Evolutionary conservation across 2,113 vertebrate species (phyloP), one percentile per base, ranked within the genome.

Genomic region (Nannobrachium achirus): DNA sequence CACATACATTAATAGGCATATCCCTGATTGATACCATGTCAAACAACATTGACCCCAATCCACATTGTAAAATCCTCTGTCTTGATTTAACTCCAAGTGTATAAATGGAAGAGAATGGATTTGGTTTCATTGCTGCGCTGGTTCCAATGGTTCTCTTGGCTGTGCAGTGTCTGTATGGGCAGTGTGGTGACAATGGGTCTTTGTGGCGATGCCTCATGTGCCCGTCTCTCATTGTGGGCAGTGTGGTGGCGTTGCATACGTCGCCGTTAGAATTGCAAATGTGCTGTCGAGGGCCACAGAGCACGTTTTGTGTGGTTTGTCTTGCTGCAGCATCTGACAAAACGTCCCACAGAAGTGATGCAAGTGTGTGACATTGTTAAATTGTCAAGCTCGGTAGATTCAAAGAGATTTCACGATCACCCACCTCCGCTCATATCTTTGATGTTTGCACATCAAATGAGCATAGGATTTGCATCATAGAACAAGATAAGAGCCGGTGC

Each of bases 261-360:
- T 73, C 58, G 52, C 83, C 39, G 57, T 89, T 89, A 78, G 86
- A 86, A 87, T 91, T 91, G 89, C 89, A 88, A 90, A 91, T 90
- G 80, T 50, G 11, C 16, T 13, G 39, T 72, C 0, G 60, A 86
- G 83, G 57, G 81, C 65, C 69, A 89, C 89, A 89, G 81, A 84
- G 81, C 70, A 76, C 13, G 83, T 86, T 80, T 81, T 89, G 84
- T 87, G 78, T 88, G 82, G 79, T 89, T 75, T 63, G 73, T 64
- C 49, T 53, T 5, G 6, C 25, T 4, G 25, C 79, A 57, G 40
- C 20, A 16, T 83, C 73, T 63, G 73, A 86, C 80, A 81, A 85
- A 82, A 69, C 25, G 65, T 85, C 73, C 61, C 42, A 74, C 71
- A 71, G 62, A 38, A 50, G 50, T 33, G 56, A 59, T 59, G 39